Evolutionary conservation across 2,888 invertebrate species (phyloP), one percentile per base, ranked within the genome.

Genomic region (Eupithecia subumbrata): DNA sequence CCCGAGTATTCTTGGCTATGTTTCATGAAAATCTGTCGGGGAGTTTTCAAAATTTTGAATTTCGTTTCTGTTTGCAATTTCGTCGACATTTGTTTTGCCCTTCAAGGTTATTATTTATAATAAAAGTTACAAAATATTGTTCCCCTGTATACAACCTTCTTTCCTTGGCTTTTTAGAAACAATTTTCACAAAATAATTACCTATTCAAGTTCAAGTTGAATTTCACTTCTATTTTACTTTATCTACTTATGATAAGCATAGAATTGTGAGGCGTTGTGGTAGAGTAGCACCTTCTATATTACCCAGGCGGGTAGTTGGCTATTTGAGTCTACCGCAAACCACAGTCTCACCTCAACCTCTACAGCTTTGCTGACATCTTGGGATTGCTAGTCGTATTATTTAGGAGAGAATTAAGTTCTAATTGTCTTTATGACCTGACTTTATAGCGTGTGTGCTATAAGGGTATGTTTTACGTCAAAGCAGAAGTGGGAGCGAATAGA

Each of bases 251-350:
- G 34, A 34, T 66, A 18, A 69, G 64, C 69, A 74, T 70, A 66
- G 66, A 52, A 72, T 72, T 72, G 72, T 72, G 74, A 74, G 66
- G 52, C 40, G 69, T 60, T 76, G 79, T 71, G 80, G 79, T 77
- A 16, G 34, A 74, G 71, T 71, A 79, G 81, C 78, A 78, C 79
- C 80, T 77, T 79, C 78, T 79, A 78, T 82, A 80, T 81, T 82
- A 80, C 82, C 81, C 82, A 25, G 70, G 76, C 73, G 82, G 80
- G 81, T 83, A 82, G 83, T 85, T 83, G 78, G 80, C 84, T 85
- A 84, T 86, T 87, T 86, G 86, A 74, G 84, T 84, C 76, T 76
- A 75, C 78, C 81, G 72, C 80, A 83, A 82, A 81, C 85, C 82
- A 78, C 82, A 74, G 73, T 64, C 71, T 48, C 63, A 79, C 78